These are phyloP conservation scores for Condylura cristata DNA, from an alignment of 2,113 vertebrate genomes.

Conservation along the genomic window DNA sequence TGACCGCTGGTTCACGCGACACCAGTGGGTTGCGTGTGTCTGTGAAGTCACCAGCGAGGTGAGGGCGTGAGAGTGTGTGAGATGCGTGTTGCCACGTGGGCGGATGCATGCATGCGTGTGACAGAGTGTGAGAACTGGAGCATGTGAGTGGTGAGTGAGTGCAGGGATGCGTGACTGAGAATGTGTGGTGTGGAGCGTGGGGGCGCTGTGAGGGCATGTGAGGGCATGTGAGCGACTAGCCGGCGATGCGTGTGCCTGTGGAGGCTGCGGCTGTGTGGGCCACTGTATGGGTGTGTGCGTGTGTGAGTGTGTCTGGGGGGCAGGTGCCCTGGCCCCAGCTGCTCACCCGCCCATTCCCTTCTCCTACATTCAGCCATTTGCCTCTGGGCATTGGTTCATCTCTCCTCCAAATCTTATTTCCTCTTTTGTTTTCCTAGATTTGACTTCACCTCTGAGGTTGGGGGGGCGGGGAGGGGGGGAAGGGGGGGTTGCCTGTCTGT, in stretches of 20 bases:
- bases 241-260: background rate
- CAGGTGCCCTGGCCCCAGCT: too few relatives aligned
- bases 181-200: background rate
- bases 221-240: background rate
- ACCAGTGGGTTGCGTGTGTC: too few relatives aligned
- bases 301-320: background rate
- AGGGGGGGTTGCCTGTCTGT: too few relatives aligned
- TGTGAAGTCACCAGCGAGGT: too few relatives aligned
- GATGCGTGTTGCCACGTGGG: background rate
- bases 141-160: too few relatives aligned
- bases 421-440: background rate
- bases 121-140: background rate
- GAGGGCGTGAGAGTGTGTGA: background rate
- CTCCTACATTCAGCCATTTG: too few relatives aligned
- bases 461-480: too few relatives aligned
- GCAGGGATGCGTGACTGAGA: background rate
- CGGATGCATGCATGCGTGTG: background rate
- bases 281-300: background rate
- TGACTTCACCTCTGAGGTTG: background rate
- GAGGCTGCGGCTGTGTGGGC: background rate
- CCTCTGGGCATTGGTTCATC: too few relatives aligned
- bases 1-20: background rate
- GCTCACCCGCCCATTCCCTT: too few relatives aligned
- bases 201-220: background rate
- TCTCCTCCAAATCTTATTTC: background rate